phyloP scores from a whole-genome alignment of 2,113 vertebrate species.

The Scortum barcoo region DNA sequence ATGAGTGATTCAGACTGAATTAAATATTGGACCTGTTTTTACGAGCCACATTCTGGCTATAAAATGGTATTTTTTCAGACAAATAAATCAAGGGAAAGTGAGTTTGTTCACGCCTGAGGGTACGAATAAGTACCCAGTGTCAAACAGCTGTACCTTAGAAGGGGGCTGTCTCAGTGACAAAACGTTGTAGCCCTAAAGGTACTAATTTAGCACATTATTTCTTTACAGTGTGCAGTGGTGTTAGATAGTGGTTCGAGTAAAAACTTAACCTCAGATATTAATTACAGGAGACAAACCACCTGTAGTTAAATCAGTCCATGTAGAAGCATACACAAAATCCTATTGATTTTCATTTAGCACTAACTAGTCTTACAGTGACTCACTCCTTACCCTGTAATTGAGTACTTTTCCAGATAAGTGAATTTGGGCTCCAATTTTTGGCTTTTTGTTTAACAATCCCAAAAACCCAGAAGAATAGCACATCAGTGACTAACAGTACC shows the following conservation, averaged over 20 bases:
- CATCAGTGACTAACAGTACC: background rate
- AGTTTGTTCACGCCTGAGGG: too few species aligned
- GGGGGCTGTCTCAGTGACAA: too few species aligned
- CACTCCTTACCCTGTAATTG: constrained; percentile 12
- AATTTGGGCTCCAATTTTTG: background rate
- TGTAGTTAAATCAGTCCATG: constrained; percentile 18
- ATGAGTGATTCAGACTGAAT: too few species aligned
- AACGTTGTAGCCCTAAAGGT: too few species aligned
- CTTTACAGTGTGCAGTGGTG: background rate
- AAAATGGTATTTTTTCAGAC: too few species aligned
- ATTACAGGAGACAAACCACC: background rate
- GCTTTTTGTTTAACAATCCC: background rate
- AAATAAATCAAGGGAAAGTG: too few species aligned
- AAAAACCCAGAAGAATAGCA: background rate
- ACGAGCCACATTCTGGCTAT: too few species aligned
- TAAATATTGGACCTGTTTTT: too few species aligned
- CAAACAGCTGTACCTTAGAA: too few species aligned
- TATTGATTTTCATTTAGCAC: constrained; percentile 39
- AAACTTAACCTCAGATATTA: background rate
- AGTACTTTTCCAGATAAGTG: constrained; percentile 31
- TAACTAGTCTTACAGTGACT: constrained; percentile 11
- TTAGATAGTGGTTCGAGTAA: background rate
- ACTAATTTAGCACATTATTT: too few species aligned
- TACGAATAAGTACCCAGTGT: too few species aligned
- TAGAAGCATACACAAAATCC: constrained; percentile 19